phyloP scores from a whole-genome alignment of 1,140 invertebrate species.

The Microplitis mediator region DNA sequence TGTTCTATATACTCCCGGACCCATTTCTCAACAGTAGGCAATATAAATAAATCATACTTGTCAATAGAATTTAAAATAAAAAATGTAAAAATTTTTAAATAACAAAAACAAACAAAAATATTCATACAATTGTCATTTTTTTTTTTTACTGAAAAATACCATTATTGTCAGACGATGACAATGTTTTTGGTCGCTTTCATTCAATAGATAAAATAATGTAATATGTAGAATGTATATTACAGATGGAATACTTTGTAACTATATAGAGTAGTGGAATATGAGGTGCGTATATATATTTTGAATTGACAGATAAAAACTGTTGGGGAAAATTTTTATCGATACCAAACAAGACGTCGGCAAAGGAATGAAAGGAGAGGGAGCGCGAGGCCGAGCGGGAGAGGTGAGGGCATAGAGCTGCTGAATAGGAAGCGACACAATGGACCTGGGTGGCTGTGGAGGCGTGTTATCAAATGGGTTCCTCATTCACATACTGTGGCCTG shows the following conservation, averaged over 20 bases:
- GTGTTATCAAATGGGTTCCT: constrained; percentile 65
- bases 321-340: no score
- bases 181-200: constrained; percentile 5
- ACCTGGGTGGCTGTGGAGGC: constrained; percentile 60
- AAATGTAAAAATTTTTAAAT: background rate
- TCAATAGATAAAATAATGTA: constrained; percentile 5
- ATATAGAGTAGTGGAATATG: no score
- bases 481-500: constrained; percentile 62
- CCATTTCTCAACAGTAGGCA: no score
- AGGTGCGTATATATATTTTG: no score
- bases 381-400: constrained; percentile 28
- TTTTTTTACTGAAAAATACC: no score
- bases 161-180: no score
- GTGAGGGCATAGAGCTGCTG: constrained; percentile 59
- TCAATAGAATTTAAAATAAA: background rate
- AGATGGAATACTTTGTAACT: no score
- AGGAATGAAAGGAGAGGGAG: no score
- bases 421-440: constrained; percentile 64
- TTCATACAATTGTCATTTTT: background rate
- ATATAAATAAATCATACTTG: background rate
- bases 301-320: no score
- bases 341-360: no score
- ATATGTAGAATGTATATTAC: no score
- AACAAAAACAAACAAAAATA: background rate
- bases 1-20: background rate